These are phyloP conservation scores for Grammomys surdaster DNA, from an alignment of 2,113 vertebrate species.

Conservation along the genomic window DNA sequence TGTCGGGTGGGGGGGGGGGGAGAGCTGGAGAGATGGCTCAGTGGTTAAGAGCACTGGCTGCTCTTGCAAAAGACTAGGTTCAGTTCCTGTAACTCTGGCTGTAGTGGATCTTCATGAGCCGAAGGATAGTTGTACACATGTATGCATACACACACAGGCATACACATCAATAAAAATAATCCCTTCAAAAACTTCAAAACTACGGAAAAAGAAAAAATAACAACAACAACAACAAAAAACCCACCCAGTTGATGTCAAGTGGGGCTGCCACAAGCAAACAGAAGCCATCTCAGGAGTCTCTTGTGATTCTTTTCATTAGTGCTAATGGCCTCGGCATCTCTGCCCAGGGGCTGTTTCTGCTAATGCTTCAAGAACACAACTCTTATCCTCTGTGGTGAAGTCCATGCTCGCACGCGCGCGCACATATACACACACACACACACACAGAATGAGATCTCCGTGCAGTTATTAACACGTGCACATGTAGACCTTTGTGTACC, in stretches of 20 bases:
- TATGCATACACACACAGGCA: background rate
- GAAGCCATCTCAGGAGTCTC: conserved; percentile 63
- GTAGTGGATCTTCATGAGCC: background rate
- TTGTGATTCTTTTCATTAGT: conserved; percentile 73
- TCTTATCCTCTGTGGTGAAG: conserved; percentile 63
- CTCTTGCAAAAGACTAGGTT: background rate
- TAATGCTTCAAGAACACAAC: conserved; percentile 65
- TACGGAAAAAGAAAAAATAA: conserved; percentile 54
- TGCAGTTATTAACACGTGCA: conserved; percentile 25
- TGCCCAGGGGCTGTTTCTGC: conserved; percentile 57
- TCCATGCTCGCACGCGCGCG: background rate
- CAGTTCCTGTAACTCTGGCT: background rate
- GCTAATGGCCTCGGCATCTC: conserved; percentile 67
- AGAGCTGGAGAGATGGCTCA: background rate
- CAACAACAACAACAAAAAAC: background rate
- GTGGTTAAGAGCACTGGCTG: background rate
- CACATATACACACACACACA: too few relatives aligned
- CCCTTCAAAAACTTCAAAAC: background rate
- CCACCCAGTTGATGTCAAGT: background rate
- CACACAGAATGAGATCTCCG: conserved; percentile 35
- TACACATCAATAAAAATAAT: background rate
- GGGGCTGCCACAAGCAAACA: conserved; percentile 60
- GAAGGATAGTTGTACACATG: background rate
- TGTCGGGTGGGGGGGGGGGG: too few relatives aligned
- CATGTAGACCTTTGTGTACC: background rate